These are phyloP conservation scores for Saccopteryx bilineata DNA, from an alignment of 2,113 vertebrate genomes.

Conservation along the genomic window DNA sequence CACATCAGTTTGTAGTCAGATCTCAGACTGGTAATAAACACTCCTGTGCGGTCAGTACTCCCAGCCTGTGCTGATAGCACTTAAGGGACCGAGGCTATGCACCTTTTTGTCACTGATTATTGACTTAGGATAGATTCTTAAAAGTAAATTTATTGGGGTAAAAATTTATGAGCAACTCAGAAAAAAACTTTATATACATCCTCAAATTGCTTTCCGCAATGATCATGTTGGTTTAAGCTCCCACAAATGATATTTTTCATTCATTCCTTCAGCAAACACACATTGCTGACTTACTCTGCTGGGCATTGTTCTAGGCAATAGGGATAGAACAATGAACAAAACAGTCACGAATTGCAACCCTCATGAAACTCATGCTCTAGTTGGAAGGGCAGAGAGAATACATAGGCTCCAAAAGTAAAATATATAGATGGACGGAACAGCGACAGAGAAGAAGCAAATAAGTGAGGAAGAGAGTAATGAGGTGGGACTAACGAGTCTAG, in stretches of 20 bases:
- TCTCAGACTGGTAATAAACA: background rate
- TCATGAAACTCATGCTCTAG: background rate
- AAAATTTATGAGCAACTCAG: slow-evolving; percentile 15
- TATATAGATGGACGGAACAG: background rate
- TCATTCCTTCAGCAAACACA: background rate
- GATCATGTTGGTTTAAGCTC: background rate
- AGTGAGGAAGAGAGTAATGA: background rate
- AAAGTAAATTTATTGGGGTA: background rate
- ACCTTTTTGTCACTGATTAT: slow-evolving; percentile 33
- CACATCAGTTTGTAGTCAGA: background rate
- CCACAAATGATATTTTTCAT: background rate
- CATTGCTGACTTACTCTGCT: background rate
- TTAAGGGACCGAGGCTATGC: background rate
- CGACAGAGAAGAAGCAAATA: background rate
- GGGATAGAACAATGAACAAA: background rate
- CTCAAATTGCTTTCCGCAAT: background rate
- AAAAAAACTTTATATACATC: background rate
- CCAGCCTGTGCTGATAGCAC: background rate
- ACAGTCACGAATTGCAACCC: background rate
- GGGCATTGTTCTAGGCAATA: background rate
- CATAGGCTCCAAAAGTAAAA: background rate
- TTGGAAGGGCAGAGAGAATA: background rate
- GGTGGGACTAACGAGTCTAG: background rate
- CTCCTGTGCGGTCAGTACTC: background rate
- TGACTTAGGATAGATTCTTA: background rate